These are phyloP conservation scores for Acanthosepion esculentum DNA, from an alignment of 2,888 invertebrate genomes.

Conservation along the genomic window DNA sequence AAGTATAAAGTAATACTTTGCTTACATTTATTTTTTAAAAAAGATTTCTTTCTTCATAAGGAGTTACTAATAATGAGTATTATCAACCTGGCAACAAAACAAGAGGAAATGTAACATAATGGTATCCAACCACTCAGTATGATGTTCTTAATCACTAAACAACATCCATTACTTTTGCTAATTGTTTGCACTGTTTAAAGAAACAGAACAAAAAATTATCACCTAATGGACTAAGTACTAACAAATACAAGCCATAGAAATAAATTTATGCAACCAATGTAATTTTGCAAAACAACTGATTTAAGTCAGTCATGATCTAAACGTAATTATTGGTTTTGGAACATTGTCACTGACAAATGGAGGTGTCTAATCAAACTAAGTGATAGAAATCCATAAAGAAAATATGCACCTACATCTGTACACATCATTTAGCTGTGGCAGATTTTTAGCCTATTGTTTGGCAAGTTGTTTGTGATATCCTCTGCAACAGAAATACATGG, in stretches of 20 bases:
- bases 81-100: too few species aligned
- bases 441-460: neutral
- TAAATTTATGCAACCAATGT: neutral
- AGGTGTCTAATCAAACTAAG: constrained; percentile 7
- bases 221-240: neutral
- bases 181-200: neutral
- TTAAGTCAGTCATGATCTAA: too few species aligned
- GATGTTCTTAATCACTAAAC: neutral
- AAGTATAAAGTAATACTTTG: too few species aligned
- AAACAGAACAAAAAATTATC: neutral
- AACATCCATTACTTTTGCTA: neutral
- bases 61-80: too few species aligned
- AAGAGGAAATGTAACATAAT: too few species aligned
- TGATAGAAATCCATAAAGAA: neutral
- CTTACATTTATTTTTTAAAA: too few species aligned
- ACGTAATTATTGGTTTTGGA: neutral
- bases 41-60: too few species aligned
- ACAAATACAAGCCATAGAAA: neutral
- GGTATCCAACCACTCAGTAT: neutral
- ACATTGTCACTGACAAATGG: neutral
- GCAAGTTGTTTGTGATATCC: neutral
- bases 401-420: neutral
- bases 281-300: neutral
- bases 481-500: neutral
- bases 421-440: neutral